Percentiles rank a stretch among this genome's conserved stretches.
Conservation (phyloP, 2,888 invertebrate species). For the Meteorus cinctellus region DNA sequence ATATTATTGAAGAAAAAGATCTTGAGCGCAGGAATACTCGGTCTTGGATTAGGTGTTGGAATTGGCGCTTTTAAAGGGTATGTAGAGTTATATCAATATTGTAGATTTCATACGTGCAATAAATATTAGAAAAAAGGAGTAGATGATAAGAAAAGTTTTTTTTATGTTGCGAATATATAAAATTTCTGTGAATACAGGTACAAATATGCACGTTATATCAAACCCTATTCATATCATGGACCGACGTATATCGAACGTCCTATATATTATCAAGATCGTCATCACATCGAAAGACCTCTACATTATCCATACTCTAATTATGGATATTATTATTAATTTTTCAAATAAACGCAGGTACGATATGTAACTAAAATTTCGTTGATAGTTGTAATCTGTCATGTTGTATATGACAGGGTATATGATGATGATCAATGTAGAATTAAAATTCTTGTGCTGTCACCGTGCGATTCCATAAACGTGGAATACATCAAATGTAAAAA, state of each 20-base stretch:
- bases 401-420: too few relatives aligned
- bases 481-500: too few relatives aligned
- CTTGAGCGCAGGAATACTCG: not conserved
- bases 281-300: not conserved
- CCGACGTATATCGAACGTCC: conserved; percentile 6
- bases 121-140: not conserved
- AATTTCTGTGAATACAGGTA: conserved; percentile 1
- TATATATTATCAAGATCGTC: not conserved
- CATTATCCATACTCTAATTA: not conserved
- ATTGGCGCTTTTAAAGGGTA: conserved; percentile 7
- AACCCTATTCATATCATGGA: not conserved
- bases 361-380: too few relatives aligned
- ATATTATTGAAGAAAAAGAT: conserved; percentile 14
- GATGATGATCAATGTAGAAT: too few relatives aligned
- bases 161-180: not conserved
- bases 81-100: not conserved
- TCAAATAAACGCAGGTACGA: too few relatives aligned
- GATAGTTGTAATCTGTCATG: too few relatives aligned
- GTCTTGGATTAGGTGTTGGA: not conserved
- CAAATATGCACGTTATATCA: not conserved
- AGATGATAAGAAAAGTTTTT: not conserved
- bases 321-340: conserved; percentile 13
- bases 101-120: not conserved
- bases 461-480: too few relatives aligned
- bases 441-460: too few relatives aligned